Percentiles rank a stretch among this genome's conserved stretches.
Conservation (phyloP, 1,140 invertebrate species). For the Neomicropteryx cornuta region DNA sequence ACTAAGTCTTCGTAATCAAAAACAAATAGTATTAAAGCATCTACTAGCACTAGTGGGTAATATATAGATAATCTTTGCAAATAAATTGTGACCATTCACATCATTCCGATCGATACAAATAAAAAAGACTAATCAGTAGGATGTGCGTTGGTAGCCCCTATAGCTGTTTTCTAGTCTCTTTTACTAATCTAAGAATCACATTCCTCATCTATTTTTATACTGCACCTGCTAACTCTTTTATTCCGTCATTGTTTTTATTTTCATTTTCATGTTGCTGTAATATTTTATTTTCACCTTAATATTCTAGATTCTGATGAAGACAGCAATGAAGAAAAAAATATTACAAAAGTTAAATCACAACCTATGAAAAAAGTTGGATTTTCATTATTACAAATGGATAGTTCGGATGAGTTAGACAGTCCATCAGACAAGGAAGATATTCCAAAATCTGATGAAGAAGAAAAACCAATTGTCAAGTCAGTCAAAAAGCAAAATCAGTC, state of each 20-base stretch:
- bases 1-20: no score
- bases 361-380: constrained; percentile 47
- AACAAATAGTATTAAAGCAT: no score
- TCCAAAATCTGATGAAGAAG: constrained; percentile 36
- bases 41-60: no score
- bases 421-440: constrained; percentile 27
- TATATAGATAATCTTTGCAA: no score
- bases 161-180: constrained; percentile 1
- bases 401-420: constrained; percentile 31
- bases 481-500: constrained; percentile 38
- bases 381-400: constrained; percentile 47
- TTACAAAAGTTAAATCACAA: constrained; percentile 37
- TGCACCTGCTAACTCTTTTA: background rate
- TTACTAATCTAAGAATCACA: background rate
- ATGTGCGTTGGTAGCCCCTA: no score
- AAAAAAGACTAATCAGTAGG: no score
- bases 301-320: constrained; percentile 34
- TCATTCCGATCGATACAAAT: no score
- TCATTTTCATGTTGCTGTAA: background rate
- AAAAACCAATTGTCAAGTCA: constrained; percentile 29
- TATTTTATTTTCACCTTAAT: constrained; percentile 19
- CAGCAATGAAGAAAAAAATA: constrained; percentile 18
- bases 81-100: no score
- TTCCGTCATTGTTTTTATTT: constrained; percentile 5
- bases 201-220: background rate